Conservation (phyloP, 2,888 invertebrate genomes). For the Reticulitermes lucifugus region DNA sequence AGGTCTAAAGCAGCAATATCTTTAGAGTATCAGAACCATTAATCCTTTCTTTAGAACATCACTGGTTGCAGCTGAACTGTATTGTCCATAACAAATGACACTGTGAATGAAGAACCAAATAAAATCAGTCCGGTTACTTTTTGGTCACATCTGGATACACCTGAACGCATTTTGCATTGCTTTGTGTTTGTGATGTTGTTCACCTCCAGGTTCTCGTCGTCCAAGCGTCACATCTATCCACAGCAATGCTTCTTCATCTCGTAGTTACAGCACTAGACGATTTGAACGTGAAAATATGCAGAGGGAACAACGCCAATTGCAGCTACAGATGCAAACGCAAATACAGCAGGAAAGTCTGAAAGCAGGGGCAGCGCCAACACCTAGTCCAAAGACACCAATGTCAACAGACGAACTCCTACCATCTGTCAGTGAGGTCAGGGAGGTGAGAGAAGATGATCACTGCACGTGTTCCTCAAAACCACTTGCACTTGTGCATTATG, state of each 20-base stretch:
- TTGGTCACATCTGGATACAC: constrained; percentile 23
- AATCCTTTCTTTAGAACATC: background rate
- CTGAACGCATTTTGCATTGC: constrained; percentile 20
- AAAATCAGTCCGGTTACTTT: constrained; percentile 34
- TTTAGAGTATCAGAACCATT: background rate
- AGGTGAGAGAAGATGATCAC: constrained; percentile 50
- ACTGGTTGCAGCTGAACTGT: constrained; percentile 37
- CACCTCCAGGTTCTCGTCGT: constrained; percentile 80
- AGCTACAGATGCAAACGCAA: constrained; percentile 61
- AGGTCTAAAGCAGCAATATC: background rate
- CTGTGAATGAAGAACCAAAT: background rate
- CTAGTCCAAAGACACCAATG: constrained; percentile 84
- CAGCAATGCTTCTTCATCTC: constrained; percentile 84
- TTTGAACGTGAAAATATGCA: constrained; percentile 86
- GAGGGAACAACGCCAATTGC: constrained; percentile 78
- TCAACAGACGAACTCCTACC: constrained; percentile 87
- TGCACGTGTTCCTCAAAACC: constrained; percentile 27
- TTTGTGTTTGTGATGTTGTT: constrained; percentile 37
- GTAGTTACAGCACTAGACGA: constrained; percentile 74
- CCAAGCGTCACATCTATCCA: constrained; percentile 89
- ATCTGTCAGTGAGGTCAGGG: constrained; percentile 73
- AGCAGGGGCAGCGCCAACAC: constrained; percentile 66
- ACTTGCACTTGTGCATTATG: background rate
- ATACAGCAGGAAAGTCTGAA: constrained; percentile 33
- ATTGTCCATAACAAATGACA: background rate